Percentiles rank a stretch among this genome's conserved stretches.
Evolutionary conservation across 2,888 invertebrate species (phyloP).

Genomic region (Scaptodrosophila latifasciaeformis): DNA sequence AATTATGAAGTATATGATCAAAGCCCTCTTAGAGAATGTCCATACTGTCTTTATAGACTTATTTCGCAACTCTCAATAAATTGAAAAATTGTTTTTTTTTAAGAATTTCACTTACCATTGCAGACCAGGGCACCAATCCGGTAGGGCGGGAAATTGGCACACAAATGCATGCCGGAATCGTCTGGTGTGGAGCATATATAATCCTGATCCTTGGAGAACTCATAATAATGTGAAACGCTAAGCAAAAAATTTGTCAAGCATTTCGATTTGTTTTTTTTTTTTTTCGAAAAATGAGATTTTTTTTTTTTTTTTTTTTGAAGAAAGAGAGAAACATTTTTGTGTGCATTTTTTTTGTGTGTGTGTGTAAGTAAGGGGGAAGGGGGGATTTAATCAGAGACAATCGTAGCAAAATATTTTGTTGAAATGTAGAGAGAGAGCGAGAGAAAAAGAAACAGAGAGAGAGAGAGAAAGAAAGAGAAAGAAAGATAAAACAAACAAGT

Average conservation of each 20-base stretch:
- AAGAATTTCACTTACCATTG: constrained; percentile 81
- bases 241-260: too few species aligned
- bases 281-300: not conserved
- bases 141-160: constrained; percentile 88
- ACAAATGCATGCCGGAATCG: constrained; percentile 96
- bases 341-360: constrained; percentile 12
- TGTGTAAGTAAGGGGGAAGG: constrained; percentile 2
- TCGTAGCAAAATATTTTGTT: too few species aligned
- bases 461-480: constrained; percentile 1
- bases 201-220: constrained; percentile 91
- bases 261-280: not conserved
- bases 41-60: too few species aligned
- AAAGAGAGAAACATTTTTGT: not conserved
- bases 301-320: not conserved
- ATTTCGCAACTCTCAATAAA: too few species aligned
- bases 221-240: constrained; percentile 89
- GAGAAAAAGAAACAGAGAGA: not conserved
- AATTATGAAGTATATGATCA: too few species aligned
- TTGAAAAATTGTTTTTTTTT: too few species aligned
- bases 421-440: not conserved
- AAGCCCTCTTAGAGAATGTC: too few species aligned
- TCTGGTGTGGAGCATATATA: constrained; percentile 97
- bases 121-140: constrained; percentile 84
- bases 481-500: constrained; percentile 18
- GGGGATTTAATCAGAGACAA: too few species aligned